Conservation (phyloP, 2,888 invertebrate genomes). For the Itoplectis maculator region DNA sequence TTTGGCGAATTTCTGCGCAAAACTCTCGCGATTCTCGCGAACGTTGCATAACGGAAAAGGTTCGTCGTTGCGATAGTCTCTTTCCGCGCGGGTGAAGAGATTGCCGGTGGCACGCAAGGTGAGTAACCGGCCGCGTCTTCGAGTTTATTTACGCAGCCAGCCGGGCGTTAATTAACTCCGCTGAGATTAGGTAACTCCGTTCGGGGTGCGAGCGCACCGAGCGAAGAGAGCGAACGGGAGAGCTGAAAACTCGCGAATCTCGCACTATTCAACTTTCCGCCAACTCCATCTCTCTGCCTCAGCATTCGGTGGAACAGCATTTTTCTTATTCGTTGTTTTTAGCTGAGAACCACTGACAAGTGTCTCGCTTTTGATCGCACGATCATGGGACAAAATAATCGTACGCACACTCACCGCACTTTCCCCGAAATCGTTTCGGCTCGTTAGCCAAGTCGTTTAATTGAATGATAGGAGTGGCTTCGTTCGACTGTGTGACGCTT, state of each 20-base stretch:
- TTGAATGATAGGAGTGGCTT: slow-evolving; percentile 29
- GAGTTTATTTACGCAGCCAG: slow-evolving; percentile 62
- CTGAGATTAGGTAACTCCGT: slow-evolving; percentile 65
- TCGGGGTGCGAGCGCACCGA: slow-evolving; percentile 17
- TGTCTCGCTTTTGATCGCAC: neutral
- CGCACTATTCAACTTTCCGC: slow-evolving; percentile 26
- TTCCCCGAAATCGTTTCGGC: slow-evolving; percentile 31
- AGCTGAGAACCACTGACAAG: slow-evolving; percentile 10
- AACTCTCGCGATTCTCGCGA: slow-evolving; percentile 53
- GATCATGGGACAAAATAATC: slow-evolving; percentile 3
- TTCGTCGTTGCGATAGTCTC: slow-evolving; percentile 38
- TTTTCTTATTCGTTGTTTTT: too few species aligned
- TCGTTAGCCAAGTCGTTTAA: slow-evolving; percentile 30
- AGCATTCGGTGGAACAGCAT: too few species aligned
- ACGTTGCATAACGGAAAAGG: slow-evolving; percentile 52
- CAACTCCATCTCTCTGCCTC: too few species aligned
- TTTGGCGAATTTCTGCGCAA: slow-evolving; percentile 10
- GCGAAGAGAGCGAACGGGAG: slow-evolving; percentile 19
- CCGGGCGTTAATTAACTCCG: slow-evolving; percentile 62
- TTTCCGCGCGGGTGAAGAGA: slow-evolving; percentile 6
- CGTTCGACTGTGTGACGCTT: neutral
- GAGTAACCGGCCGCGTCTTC: slow-evolving; percentile 53
- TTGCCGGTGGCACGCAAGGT: slow-evolving; percentile 42
- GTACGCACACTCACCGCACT: slow-evolving; percentile 14
- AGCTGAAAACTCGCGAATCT: slow-evolving; percentile 38